Evolutionary conservation across 2,888 invertebrate species (phyloP), one percentile per base, ranked within the genome.

Genomic region (Campopleginae sp.): DNA sequence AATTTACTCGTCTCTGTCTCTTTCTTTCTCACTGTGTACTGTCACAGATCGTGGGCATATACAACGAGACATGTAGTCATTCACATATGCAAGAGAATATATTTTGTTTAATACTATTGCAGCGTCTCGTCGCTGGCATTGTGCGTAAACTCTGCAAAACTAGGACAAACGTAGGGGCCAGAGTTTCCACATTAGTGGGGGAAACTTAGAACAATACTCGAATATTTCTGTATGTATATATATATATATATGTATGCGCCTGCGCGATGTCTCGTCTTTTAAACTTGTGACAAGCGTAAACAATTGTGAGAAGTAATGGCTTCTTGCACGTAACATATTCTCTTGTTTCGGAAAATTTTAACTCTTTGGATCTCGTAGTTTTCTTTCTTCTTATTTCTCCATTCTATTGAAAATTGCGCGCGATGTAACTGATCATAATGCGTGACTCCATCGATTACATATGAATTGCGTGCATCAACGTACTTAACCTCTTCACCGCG

Each of bases 271-370:
- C 58, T 38, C 54, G 23, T 12, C 33, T 58, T 27, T 58, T 27
- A 10, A 27, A 33, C 31, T 63, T 46, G 38, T 44, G 65, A 65
- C 63, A 44, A 4, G 91, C 96, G 82, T 92, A 95, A 77, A 95
- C 95, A 88, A 90, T 95, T 84, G 94, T 95, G 17, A 91, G 95
- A 79, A 93, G 94, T 88, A 77, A 75, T 58, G 95, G 95, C 54
- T 23, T 54, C 12, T 54, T 54, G 54, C 54, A 54, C 27, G 54
- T 54, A 27, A 12, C 4, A 54, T 23, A 54, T 54, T 54, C 12
- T 54, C 58, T 58, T 14, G 27, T 27, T 58, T 58, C 27, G 27
- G 27, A 58, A 27, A 27, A n/a, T 46, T 19, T 44, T 74, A 10
- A 27, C 17, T 27, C 38, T 19, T 72, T 10, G 42, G 23, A 44